Conservation (phyloP, 64 coral and sea anemone genomes). For the Porites lutea region DNA sequence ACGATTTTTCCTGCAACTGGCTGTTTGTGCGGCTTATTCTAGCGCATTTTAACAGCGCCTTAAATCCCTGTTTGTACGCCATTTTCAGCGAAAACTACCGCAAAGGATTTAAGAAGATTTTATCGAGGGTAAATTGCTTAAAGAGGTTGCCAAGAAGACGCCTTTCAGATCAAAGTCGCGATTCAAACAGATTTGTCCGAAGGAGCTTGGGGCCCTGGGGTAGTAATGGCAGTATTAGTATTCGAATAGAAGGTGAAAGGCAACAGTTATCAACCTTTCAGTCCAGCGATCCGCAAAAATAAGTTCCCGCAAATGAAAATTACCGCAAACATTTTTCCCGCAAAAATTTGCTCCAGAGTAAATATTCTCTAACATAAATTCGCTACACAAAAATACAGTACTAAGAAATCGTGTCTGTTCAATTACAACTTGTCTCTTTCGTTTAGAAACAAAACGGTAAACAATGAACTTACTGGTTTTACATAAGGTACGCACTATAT, state of each 20-base stretch:
- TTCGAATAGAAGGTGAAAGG: background rate
- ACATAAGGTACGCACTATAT: too few relatives aligned
- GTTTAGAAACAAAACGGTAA: too few relatives aligned
- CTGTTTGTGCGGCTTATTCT: constrained; percentile 28
- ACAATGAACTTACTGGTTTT: too few relatives aligned
- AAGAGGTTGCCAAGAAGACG: background rate
- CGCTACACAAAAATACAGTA: too few relatives aligned
- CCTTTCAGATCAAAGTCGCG: background rate
- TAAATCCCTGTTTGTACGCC: constrained; percentile 68
- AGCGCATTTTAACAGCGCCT: constrained; percentile 61
- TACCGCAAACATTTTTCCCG: too few relatives aligned
- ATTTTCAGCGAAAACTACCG: constrained; percentile 68
- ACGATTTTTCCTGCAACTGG: constrained; percentile 39
- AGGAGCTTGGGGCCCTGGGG: background rate
- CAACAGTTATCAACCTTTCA: background rate
- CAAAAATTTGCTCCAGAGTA: too few relatives aligned
- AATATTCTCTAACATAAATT: too few relatives aligned
- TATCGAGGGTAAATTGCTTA: background rate
- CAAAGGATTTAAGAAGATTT: constrained; percentile 39
- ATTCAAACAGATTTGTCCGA: background rate
- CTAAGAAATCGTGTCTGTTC: too few relatives aligned
- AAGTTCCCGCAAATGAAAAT: too few relatives aligned
- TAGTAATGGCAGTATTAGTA: constrained; percentile 1
- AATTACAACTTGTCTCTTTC: too few relatives aligned
- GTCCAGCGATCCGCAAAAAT: too few relatives aligned